Evolutionary conservation across 2,113 vertebrate species (phyloP).

Genomic region (Capreolus pygargus): DNA sequence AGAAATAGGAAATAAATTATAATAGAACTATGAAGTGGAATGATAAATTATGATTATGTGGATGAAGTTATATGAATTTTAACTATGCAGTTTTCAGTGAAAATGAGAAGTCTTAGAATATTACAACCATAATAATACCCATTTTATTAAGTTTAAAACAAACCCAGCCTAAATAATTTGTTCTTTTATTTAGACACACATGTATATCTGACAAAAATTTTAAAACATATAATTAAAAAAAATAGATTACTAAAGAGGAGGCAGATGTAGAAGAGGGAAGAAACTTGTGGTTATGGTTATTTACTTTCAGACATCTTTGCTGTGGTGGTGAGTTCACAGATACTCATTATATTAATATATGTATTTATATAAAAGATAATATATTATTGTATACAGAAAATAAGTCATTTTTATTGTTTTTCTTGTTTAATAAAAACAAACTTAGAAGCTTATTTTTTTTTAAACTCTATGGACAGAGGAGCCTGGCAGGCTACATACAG

Average conservation of each 20-base stretch:
- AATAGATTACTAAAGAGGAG: not conserved
- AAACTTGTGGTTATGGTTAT: not conserved
- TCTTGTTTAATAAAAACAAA: not conserved
- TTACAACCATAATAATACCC: not conserved
- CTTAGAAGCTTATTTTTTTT: not conserved
- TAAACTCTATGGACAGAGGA: not conserved
- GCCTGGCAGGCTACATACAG: not conserved
- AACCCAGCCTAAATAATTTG: not conserved
- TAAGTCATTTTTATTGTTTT: not conserved
- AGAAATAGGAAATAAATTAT: not conserved
- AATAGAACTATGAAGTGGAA: not conserved
- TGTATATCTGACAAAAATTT: not conserved
- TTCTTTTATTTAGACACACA: not conserved
- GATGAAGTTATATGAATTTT: not conserved
- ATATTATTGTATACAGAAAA: not conserved
- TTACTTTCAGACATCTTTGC: not conserved
- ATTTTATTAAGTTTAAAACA: slow-evolving; percentile 1
- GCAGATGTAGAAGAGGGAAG: not conserved
- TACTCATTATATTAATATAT: not conserved
- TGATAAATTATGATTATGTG: not conserved
- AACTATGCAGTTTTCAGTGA: not conserved
- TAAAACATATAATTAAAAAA: not conserved
- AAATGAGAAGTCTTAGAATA: not conserved
- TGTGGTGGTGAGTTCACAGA: not conserved
- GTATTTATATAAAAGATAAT: not conserved